phyloP scores from a whole-genome alignment of 1,140 invertebrate genomes.

The Diabrotica virgifera region DNA sequence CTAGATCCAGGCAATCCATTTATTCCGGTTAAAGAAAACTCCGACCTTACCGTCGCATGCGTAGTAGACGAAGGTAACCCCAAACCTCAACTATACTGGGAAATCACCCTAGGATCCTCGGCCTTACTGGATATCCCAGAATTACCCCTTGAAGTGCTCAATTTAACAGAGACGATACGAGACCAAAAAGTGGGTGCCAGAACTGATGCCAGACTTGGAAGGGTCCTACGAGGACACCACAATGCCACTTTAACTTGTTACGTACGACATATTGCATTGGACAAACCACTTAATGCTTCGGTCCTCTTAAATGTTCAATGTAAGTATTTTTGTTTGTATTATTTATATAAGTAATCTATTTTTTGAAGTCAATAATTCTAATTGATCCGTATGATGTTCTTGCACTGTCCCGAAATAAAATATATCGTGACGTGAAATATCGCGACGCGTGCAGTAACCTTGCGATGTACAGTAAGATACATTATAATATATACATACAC shows the following conservation, averaged over 20 bases:
- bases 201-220: conserved; percentile 63
- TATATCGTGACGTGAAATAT: too few species aligned
- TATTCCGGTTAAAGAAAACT: conserved; percentile 77
- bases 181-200: conserved; percentile 54
- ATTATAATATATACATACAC: too few species aligned
- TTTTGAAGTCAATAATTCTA: too few species aligned
- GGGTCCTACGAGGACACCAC: conserved; percentile 69
- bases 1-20: conserved; percentile 80
- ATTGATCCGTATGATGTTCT: too few species aligned
- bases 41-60: conserved; percentile 74
- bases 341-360: too few species aligned
- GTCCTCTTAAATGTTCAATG: conserved; percentile 77
- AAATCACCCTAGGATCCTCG: conserved; percentile 59
- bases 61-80: conserved; percentile 81
- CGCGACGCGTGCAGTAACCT: too few species aligned
- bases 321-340: conserved; percentile 54
- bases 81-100: conserved; percentile 69
- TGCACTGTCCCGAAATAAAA: too few species aligned
- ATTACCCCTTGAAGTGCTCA: conserved; percentile 48
- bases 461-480: too few species aligned
- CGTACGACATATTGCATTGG: conserved; percentile 67
- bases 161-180: conserved; percentile 44
- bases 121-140: conserved; percentile 55
- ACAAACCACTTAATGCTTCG: conserved; percentile 65
- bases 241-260: conserved; percentile 72